Evolutionary conservation across 1,140 invertebrate species (phyloP), one percentile per base, ranked within the genome.

Genomic region (Drosophila ohnishii): DNA sequence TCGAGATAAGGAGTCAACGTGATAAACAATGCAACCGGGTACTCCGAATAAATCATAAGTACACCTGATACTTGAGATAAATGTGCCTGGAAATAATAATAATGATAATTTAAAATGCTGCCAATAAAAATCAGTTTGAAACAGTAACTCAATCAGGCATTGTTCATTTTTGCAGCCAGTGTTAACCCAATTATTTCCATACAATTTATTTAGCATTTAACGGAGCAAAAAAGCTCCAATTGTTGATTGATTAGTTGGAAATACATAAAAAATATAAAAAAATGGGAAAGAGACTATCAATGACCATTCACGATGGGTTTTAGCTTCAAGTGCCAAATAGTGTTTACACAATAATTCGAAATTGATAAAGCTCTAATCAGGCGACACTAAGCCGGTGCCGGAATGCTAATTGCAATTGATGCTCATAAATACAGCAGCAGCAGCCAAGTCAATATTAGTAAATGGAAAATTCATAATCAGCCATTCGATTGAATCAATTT

Each of bases 351-450:
- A 53, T 44, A 63, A 59, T 74, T 72, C 48, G 42, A 25, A 64
- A 58, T 78, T 84, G 72, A 84, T 84, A 73, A 77, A 55, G 65
- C 81, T 73, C 50, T 67, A 58, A 80, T 80, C 80, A 85, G 59
- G 76, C 82, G 66, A 70, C 59, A 77, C 80, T 81, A 69, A 69
- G 62, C 65, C 62, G 22, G 59, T 67, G 47, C 78, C 56, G 59
- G 71, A 77, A 84, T 80, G 63, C 75, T 84, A 84, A 84, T 84
- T 78, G 69, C 53, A 74, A 62, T 82, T 67, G 75, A 74, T 65
- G 61, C 50, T 64, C 63, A 61, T 61, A 63, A 61, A 74, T 60
- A 75, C 66, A 47, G 35, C 30, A 44, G 14, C 32, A 25, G 32
- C 25, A 28, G 25, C 44, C 19, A 67, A 47, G 50, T 48, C 42